A percentile compares a stretch with the other conserved stretches of the same genome.
Conservation (phyloP, 2,888 invertebrate species). For the Lasius fuliginosus region DNA sequence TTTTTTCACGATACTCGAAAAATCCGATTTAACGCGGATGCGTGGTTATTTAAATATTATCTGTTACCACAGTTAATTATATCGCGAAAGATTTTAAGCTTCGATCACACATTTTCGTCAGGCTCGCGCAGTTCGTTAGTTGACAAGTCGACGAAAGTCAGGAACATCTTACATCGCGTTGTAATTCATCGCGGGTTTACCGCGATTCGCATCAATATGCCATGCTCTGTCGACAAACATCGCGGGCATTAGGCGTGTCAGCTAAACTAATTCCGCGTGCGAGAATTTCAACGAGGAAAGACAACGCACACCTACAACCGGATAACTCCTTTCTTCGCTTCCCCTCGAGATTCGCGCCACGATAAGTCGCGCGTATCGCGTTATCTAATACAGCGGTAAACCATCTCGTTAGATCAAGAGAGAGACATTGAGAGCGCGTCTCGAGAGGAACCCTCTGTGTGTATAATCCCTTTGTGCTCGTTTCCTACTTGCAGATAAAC, state of each 20-base stretch:
- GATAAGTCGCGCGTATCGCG: conserved; percentile 34
- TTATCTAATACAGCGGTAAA: conserved; percentile 43
- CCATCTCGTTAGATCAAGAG: conserved; percentile 41
- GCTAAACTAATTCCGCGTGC: conserved; percentile 33
- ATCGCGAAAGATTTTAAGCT: neutral
- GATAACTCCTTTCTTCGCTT: neutral
- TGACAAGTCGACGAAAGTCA: neutral
- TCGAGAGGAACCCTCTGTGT: conserved; percentile 22
- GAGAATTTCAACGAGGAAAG: conserved; percentile 37
- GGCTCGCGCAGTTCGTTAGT: neutral
- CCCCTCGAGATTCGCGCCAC: conserved; percentile 6
- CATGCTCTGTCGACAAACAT: conserved; percentile 23
- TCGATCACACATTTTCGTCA: neutral
- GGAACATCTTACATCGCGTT: neutral
- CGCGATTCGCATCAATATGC: conserved; percentile 46
- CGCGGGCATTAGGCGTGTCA: conserved; percentile 25
- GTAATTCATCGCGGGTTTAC: conserved; percentile 10
- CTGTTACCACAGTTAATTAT: neutral
- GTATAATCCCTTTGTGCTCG: conserved; percentile 27
- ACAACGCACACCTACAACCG: neutral
- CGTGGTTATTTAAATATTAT: neutral
- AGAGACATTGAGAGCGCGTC: conserved; percentile 16
- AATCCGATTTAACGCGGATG: neutral
- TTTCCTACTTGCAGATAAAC: conserved; percentile 5
- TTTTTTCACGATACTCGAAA: neutral